phyloP scores from a whole-genome alignment of 2,113 vertebrate genomes.

The Porphyrio hochstetteri region DNA sequence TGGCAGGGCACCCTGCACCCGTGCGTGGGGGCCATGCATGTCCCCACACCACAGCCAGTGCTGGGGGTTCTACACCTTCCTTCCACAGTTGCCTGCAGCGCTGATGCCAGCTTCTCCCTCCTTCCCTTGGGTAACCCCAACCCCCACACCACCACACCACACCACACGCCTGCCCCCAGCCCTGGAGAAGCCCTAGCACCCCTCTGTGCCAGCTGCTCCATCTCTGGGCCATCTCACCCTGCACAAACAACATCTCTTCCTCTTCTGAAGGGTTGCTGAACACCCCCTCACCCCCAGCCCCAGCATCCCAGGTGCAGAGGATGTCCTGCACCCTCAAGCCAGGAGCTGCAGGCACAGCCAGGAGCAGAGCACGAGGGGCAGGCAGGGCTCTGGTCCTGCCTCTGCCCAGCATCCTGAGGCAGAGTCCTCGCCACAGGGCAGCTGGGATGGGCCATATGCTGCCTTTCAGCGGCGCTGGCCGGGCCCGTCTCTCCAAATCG shows the following conservation, averaged over 20 bases:
- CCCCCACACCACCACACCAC: too few species aligned
- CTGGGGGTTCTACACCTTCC: accelerated
- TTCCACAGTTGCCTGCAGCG: accelerated
- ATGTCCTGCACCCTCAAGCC: background rate
- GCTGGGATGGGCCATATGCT: background rate
- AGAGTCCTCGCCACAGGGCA: background rate
- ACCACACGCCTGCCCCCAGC: accelerated
- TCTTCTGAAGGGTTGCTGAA: background rate
- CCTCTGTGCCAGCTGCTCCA: accelerated
- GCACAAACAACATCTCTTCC: accelerated
- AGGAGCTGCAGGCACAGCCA: accelerated
- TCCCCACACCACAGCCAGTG: background rate
- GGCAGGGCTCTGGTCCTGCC: too few species aligned
- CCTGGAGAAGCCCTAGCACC: accelerated
- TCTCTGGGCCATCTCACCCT: accelerated
- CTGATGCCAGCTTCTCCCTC: background rate
- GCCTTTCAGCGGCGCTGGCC: background rate
- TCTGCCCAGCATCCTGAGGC: background rate
- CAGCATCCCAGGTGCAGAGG: background rate
- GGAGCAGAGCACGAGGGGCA: background rate
- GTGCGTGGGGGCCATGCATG: accelerated
- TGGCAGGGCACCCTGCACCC: background rate
- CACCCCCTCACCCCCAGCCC: too few species aligned
- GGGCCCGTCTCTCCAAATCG: background rate
- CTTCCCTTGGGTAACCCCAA: background rate